phyloP scores from a whole-genome alignment of 2,113 vertebrate genomes.

The Alaudala cheleensis region DNA sequence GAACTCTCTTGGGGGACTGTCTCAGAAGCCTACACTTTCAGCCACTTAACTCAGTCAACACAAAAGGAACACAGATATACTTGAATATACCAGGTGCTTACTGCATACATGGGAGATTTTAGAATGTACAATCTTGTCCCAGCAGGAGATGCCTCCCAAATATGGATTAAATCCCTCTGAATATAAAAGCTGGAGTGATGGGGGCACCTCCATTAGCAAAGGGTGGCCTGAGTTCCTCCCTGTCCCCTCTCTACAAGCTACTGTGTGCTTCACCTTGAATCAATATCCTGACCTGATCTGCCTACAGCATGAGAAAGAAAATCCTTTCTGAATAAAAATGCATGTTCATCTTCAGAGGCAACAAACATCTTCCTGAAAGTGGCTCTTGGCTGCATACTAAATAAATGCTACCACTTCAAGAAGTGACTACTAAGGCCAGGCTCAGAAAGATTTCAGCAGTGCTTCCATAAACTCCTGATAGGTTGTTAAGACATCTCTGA shows the following conservation, averaged over 20 bases:
- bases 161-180: background rate
- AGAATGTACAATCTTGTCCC: fast-evolving
- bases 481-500: background rate
- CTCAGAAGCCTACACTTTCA: background rate
- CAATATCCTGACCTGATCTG: background rate
- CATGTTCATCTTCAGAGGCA: background rate
- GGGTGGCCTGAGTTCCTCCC: background rate
- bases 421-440: background rate
- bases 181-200: background rate
- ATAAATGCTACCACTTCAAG: background rate
- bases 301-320: background rate
- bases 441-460: background rate
- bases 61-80: background rate
- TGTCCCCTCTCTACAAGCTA: background rate
- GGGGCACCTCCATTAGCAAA: background rate
- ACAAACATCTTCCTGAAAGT: background rate
- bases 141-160: background rate
- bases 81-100: background rate
- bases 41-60: background rate
- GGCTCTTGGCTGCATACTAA: background rate
- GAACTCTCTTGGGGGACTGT: background rate
- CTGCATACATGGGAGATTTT: background rate
- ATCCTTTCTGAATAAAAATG: background rate
- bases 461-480: background rate
- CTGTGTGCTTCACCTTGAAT: background rate